phyloP scores from a whole-genome alignment of 2,888 invertebrate genomes.

The Diaprepes abbreviatus region DNA sequence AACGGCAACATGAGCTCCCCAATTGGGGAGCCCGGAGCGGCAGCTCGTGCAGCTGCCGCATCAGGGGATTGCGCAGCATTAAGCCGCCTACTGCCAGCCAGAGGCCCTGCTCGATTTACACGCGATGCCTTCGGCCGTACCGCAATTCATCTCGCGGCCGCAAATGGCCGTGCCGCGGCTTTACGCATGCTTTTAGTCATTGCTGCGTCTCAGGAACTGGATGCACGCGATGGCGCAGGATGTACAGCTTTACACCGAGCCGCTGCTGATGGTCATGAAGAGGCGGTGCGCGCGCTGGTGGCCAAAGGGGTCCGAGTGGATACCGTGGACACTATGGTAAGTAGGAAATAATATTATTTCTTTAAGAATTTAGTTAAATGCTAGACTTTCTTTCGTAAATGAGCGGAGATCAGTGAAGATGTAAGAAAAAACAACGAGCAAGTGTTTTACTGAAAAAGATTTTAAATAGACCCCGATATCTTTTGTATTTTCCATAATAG shows the following conservation, averaged over 20 bases:
- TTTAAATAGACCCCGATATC: too few species aligned
- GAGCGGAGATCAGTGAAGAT: too few species aligned
- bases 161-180: constrained; percentile 63
- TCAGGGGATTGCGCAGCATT: constrained; percentile 64
- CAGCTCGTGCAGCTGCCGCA: constrained; percentile 64
- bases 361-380: too few species aligned
- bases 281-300: constrained; percentile 79
- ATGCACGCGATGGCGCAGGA: constrained; percentile 72
- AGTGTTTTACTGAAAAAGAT: too few species aligned
- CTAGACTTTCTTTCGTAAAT: too few species aligned
- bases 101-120: constrained; percentile 64
- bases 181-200: constrained; percentile 64
- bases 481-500: too few species aligned
- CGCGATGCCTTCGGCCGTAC: constrained; percentile 65
- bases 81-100: constrained; percentile 60
- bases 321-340: constrained; percentile 81
- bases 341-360: constrained; percentile 61
- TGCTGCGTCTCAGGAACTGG: constrained; percentile 69
- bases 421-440: too few species aligned
- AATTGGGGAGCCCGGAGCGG: constrained; percentile 61
- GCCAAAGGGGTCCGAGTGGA: constrained; percentile 79
- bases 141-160: constrained; percentile 65
- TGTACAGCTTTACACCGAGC: constrained; percentile 84
- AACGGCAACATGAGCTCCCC: constrained; percentile 67
- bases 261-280: constrained; percentile 85